Base-by-base conservation (phyloP, 2,888 invertebrate genomes). In the Ormyrus labotus region DNA sequence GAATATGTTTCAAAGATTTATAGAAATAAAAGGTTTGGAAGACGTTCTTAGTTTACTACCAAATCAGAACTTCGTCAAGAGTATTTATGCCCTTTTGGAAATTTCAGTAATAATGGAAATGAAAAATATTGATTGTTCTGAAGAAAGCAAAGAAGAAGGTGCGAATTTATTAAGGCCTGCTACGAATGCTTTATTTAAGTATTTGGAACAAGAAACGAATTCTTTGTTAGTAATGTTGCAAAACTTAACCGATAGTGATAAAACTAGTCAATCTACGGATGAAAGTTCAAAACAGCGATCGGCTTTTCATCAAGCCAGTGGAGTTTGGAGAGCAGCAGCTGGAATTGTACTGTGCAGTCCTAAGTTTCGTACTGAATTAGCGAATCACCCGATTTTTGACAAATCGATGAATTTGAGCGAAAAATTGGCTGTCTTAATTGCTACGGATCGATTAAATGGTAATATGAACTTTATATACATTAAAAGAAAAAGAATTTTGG, bases 41-140 rank as follows among this genome's bases (percentile, higher is more conserved):
- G 92, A 93, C 83, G 92, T 93, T 0, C 85, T 93, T 4, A 92
- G 92, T 81, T 84, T 94, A 74, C 91, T 94, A 0, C 89, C 92
- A 0, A 87, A 93, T 67, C 89, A 92, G 0, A 91, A 92, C 69
- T 94, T 94, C 83, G 92, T 93, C 0, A 92, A 92, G 81, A 92
- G 92, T 79, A 93, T 94, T 85, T 94, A 94, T 84, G 91, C 92
- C 2, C 92, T 94, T 61, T 88, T 94, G 19, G 94, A 94, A 87
- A 92, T 94, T 75, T 92, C 92, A 0, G 93, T 93, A 2, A 91
- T 92, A 5, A 93, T 94, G 72, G 94, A 94, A 84, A 93, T 94
- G 67, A 93, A 92, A 86, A 92, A 92, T 80, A 86, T 92, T 5
- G 90, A 89, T 79, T 91, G 91, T 78, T 80, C 84, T 55, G 85